Conservation (phyloP, 2,888 invertebrate genomes). For the Platynereis dumerilii region DNA sequence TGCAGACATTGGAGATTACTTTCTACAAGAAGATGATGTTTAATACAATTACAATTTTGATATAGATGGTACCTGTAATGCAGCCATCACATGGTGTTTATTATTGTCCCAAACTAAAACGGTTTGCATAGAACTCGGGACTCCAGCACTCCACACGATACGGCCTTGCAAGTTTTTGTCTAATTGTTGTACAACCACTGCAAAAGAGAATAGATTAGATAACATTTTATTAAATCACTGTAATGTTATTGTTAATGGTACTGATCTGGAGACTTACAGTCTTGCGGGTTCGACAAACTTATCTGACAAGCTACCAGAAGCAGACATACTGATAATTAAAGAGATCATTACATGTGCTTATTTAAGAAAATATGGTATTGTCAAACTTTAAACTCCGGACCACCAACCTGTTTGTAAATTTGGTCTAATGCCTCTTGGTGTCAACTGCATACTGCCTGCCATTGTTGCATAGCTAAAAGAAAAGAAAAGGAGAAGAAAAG, state of each 20-base stretch:
- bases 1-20: too few relatives aligned
- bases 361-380: too few relatives aligned
- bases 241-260: too few relatives aligned
- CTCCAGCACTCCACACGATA: constrained; percentile 78
- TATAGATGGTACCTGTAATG: constrained; percentile 79
- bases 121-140: constrained; percentile 78
- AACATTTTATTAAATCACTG: too few relatives aligned
- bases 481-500: background rate
- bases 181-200: constrained; percentile 77
- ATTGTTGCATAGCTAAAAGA: constrained; percentile 73
- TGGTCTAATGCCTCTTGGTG: constrained; percentile 77
- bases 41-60: too few relatives aligned
- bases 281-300: too few relatives aligned
- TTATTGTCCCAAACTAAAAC: constrained; percentile 81
- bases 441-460: constrained; percentile 78
- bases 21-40: too few relatives aligned
- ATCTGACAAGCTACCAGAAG: too few relatives aligned
- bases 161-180: constrained; percentile 89
- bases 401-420: constrained; percentile 74
- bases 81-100: constrained; percentile 72
- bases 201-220: constrained; percentile 10
- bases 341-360: too few relatives aligned
- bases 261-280: too few relatives aligned
- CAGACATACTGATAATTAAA: too few relatives aligned
- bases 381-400: too few relatives aligned